Conservation (phyloP, 2,888 invertebrate genomes). For the Nezara viridula region DNA sequence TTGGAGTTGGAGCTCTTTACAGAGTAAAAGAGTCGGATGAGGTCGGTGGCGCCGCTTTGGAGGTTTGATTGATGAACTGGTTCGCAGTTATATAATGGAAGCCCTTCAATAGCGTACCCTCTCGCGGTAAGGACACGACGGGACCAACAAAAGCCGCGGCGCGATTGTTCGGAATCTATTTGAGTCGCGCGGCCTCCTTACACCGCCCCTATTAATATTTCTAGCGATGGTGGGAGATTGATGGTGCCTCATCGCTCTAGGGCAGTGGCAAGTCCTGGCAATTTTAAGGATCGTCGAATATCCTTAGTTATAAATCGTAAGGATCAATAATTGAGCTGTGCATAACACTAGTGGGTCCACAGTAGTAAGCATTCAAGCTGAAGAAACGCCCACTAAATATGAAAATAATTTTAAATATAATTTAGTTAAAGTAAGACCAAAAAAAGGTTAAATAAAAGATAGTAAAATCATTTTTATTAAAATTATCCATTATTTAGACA, state of each 20-base stretch:
- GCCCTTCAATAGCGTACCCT: neutral
- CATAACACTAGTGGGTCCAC: no score
- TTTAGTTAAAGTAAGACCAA: no score
- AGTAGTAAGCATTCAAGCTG: no score
- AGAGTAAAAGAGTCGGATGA: neutral
- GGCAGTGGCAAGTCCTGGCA: neutral
- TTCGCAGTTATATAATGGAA: constrained; percentile 49
- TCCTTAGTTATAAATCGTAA: neutral
- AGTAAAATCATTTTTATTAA: no score
- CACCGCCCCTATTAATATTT: constrained; percentile 5
- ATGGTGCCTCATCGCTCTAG: neutral
- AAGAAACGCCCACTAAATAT: no score
- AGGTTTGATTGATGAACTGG: constrained; percentile 32
- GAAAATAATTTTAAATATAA: no score
- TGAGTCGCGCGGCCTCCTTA: constrained; percentile 5
- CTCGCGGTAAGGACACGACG: neutral
- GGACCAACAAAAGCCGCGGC: neutral
- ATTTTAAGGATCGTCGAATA: constrained; percentile 7
- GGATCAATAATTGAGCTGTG: neutral
- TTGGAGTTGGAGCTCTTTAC: no score
- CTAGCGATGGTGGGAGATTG: neutral
- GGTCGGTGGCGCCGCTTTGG: neutral
- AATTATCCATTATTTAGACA: no score
- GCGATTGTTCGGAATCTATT: constrained; percentile 21
- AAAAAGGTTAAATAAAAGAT: no score